Conservation (phyloP, 2,888 invertebrate species). For the Automeris io region DNA sequence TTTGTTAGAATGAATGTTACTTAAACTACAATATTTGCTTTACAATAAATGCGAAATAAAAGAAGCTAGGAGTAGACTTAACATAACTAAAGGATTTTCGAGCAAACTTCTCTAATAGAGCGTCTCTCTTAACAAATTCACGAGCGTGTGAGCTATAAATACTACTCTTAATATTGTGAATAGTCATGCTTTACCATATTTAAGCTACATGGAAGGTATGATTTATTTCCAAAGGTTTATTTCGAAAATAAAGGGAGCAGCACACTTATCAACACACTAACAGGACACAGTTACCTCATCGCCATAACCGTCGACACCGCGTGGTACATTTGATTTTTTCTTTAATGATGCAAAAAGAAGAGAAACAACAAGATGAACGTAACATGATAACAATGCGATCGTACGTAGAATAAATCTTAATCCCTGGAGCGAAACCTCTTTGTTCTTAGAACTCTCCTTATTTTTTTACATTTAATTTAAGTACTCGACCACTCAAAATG, state of each 20-base stretch:
- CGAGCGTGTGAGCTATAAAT: slow-evolving; percentile 33
- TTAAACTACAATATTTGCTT: slow-evolving; percentile 24
- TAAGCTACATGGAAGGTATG: slow-evolving; percentile 35
- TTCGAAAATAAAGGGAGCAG: slow-evolving; percentile 26
- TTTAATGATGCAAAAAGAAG: slow-evolving; percentile 79
- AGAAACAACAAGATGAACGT: slow-evolving; percentile 74
- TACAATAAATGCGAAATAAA: slow-evolving; percentile 25
- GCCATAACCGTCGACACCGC: slow-evolving; percentile 95
- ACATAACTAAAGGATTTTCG: slow-evolving; percentile 22
- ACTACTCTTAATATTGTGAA: slow-evolving; percentile 21
- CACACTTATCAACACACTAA: slow-evolving; percentile 60
- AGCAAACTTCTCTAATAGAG: slow-evolving; percentile 21
- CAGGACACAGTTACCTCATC: slow-evolving; percentile 85
- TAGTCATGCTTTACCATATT: slow-evolving; percentile 37
- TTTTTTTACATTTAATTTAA: too few species aligned
- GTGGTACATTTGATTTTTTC: slow-evolving; percentile 96
- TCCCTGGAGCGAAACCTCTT: background rate
- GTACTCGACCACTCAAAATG: too few species aligned
- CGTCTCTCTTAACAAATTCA: slow-evolving; percentile 21
- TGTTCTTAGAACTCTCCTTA: background rate
- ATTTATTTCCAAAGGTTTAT: slow-evolving; percentile 4
- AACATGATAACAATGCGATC: slow-evolving; percentile 46
- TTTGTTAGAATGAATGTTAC: slow-evolving; percentile 16
- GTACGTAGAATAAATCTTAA: background rate
- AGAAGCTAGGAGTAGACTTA: slow-evolving; percentile 26